Evolutionary conservation across 2,888 invertebrate genomes (phyloP).

Genomic region (Congeria kusceri): DNA sequence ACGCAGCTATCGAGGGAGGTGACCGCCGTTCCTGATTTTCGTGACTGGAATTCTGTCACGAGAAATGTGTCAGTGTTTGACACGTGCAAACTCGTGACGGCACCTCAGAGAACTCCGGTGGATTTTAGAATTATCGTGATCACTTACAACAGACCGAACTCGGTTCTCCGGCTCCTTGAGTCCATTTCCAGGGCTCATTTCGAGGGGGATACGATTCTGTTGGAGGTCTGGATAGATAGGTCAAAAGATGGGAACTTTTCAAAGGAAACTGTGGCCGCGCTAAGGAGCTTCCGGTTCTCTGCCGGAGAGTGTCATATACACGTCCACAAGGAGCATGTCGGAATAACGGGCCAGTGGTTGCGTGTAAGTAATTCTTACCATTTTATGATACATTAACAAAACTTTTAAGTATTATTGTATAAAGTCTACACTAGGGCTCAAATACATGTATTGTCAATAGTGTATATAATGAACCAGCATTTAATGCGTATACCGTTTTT

Average conservation of each 20-base stretch:
- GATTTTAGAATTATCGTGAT: constrained; percentile 62
- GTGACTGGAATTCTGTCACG: no score
- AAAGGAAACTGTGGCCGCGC: constrained; percentile 28
- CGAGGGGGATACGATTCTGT: constrained; percentile 30
- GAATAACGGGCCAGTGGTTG: constrained; percentile 66
- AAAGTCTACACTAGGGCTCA: no score
- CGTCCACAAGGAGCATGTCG: constrained; percentile 56
- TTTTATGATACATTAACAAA: no score
- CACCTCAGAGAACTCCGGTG: neutral
- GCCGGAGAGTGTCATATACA: constrained; percentile 48
- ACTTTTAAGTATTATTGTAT: no score
- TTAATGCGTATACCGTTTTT: no score
- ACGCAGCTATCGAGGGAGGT: no score
- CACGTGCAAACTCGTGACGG: no score
- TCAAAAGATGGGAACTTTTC: constrained; percentile 45
- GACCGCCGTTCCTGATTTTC: no score
- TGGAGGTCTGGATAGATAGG: constrained; percentile 68
- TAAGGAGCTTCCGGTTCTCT: constrained; percentile 42
- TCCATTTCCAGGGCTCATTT: constrained; percentile 55
- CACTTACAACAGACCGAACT: constrained; percentile 49
- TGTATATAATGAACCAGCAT: no score
- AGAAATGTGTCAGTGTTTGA: no score
- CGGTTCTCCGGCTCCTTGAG: constrained; percentile 46
- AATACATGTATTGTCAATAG: no score
- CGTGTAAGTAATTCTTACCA: neutral